Percentiles rank a stretch among this genome's conserved stretches.
Evolutionary conservation across 2,113 vertebrate species (phyloP).

Genomic region (Rhipidura dahli): DNA sequence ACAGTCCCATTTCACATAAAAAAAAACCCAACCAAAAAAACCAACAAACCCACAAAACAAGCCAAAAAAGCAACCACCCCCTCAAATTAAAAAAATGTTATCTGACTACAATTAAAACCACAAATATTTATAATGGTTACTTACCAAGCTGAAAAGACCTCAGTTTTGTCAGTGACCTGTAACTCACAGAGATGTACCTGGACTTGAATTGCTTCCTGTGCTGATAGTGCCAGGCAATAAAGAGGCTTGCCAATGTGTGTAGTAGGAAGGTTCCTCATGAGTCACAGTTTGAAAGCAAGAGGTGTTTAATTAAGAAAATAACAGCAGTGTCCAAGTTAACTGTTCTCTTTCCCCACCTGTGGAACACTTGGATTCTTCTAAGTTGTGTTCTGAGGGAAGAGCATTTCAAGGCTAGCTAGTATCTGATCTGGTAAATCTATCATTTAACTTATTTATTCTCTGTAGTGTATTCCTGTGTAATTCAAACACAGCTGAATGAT

Average conservation of each 20-base stretch:
- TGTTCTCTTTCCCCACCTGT: not conserved
- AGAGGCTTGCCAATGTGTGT: not conserved
- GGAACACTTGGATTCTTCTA: not conserved
- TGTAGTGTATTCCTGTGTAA: conserved; percentile 17
- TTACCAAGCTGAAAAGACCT: not conserved
- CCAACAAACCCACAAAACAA: not conserved
- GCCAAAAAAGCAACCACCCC: not conserved
- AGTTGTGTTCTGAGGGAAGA: not conserved
- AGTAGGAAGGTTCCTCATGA: not conserved
- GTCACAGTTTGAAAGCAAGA: not conserved
- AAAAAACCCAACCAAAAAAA: not conserved
- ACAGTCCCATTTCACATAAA: not conserved
- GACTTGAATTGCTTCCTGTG: not conserved
- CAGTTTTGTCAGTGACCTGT: not conserved
- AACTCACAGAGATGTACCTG: not conserved
- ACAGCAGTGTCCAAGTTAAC: not conserved
- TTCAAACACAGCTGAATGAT: not conserved
- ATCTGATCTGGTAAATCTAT: not conserved
- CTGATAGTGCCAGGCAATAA: not conserved
- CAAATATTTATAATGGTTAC: not conserved
- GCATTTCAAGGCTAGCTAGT: conserved; percentile 4
- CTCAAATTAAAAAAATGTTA: not conserved
- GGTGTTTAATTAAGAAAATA: not conserved
- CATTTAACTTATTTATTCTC: not conserved
- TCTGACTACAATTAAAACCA: not conserved